A percentile compares a stretch with the other conserved stretches of the same genome.
These are phyloP conservation scores for Xyrichtys novacula DNA, from an alignment of 2,797 vertebrate genomes.

Conservation along the genomic window DNA sequence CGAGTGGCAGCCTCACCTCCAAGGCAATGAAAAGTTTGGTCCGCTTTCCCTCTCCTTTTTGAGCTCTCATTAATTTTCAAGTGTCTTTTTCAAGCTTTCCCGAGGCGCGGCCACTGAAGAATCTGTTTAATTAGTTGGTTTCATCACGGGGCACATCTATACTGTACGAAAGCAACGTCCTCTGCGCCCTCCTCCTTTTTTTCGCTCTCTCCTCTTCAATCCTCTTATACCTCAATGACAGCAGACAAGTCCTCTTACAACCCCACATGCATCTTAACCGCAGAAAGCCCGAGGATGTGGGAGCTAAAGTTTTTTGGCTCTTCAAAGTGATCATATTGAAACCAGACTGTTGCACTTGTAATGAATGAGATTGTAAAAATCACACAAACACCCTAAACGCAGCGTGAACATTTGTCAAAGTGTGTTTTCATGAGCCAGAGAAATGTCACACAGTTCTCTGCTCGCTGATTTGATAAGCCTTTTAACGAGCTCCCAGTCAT, in stretches of 20 bases:
- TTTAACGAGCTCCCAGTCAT: constrained; percentile 64
- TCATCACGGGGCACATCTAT: constrained; percentile 78
- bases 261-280: constrained; percentile 61
- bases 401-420: constrained; percentile 35
- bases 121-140: constrained; percentile 84
- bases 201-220: constrained; percentile 42
- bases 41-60: constrained; percentile 62
- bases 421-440: constrained; percentile 58
- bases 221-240: constrained; percentile 57
- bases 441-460: constrained; percentile 44
- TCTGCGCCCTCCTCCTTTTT: constrained; percentile 74
- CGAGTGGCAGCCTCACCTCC: constrained; percentile 60
- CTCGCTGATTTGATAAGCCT: constrained; percentile 67
- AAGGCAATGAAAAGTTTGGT: constrained; percentile 61
- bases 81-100: constrained; percentile 80
- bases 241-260: constrained; percentile 43
- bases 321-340: constrained; percentile 57
- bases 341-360: constrained; percentile 25
- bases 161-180: constrained; percentile 73
- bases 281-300: constrained; percentile 33
- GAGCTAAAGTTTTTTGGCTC: constrained; percentile 51
- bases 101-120: constrained; percentile 78
- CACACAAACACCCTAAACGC: constrained; percentile 32
- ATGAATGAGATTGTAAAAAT: constrained; percentile 38
- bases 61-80: constrained; percentile 82